These are phyloP conservation scores for Linurgus olivaceus DNA, from an alignment of 2,797 vertebrate species.

Conservation along the genomic window DNA sequence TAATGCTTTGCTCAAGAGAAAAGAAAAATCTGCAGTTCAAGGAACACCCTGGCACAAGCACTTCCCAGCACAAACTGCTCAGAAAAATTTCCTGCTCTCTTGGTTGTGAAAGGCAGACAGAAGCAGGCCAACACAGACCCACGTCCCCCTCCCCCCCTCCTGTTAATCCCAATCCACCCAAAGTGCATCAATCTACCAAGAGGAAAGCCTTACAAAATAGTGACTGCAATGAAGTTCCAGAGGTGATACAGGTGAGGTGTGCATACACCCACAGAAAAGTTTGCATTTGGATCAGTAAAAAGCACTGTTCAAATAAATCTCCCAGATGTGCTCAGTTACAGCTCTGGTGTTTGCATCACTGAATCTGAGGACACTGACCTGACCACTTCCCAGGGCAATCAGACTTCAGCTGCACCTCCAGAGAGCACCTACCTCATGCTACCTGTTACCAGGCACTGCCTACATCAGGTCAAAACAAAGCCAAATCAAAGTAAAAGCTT, in stretches of 20 bases:
- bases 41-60: background rate
- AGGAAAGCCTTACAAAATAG: background rate
- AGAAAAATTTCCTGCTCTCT: background rate
- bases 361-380: accelerated
- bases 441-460: background rate
- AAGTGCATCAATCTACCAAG: background rate
- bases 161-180: background rate
- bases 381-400: accelerated
- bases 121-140: background rate
- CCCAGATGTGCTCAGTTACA: background rate
- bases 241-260: accelerated
- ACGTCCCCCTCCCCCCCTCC: accelerated
- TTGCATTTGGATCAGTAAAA: background rate
- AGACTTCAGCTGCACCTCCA: background rate
- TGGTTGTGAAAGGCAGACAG: background rate
- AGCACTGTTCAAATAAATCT: background rate
- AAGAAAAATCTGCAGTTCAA: background rate
- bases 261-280: accelerated
- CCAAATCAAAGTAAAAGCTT: background rate
- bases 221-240: background rate
- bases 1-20: background rate
- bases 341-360: background rate
- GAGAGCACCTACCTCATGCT: background rate
- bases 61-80: background rate
- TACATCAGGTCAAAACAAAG: background rate